These are phyloP conservation scores for Sarcophaga carnaria DNA, from an alignment of 2,888 invertebrate species.

Conservation along the genomic window DNA sequence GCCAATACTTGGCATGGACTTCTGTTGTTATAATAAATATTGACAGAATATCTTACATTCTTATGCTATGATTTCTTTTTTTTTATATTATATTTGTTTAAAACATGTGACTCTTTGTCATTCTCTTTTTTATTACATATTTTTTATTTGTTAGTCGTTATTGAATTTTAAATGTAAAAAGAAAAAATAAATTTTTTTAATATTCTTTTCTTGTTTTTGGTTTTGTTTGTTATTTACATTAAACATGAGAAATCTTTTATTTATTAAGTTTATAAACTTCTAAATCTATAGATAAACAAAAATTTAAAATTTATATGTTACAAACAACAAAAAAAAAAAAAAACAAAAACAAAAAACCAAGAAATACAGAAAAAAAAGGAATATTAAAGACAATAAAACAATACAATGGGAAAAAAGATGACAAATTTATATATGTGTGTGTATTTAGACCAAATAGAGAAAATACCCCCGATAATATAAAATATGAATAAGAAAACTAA, in stretches of 20 bases:
- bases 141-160: background rate
- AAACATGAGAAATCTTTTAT: slow-evolving; percentile 38
- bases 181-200: slow-evolving; percentile 3
- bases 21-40: too few relatives aligned
- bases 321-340: background rate
- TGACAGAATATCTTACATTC: too few relatives aligned
- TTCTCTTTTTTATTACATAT: too few relatives aligned
- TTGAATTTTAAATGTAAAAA: slow-evolving; percentile 38
- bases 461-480: slow-evolving; percentile 12
- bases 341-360: background rate
- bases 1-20: too few relatives aligned
- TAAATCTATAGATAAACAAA: slow-evolving; percentile 56
- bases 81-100: too few relatives aligned
- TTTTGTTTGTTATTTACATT: slow-evolving; percentile 7
- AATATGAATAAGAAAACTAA: slow-evolving; percentile 29
- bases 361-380: background rate
- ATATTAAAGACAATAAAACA: slow-evolving; percentile 27
- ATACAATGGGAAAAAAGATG: slow-evolving; percentile 12
- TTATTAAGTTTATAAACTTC: slow-evolving; percentile 51
- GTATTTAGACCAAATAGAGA: slow-evolving; percentile 42
- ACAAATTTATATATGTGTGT: slow-evolving; percentile 49
- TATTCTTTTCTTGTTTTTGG: background rate
- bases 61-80: too few relatives aligned
- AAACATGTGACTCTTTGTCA: too few relatives aligned
- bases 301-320: slow-evolving; percentile 55